A percentile compares a stretch with the other conserved stretches of the same genome.
These are phyloP conservation scores for Yponomeuta sedellus DNA, from an alignment of 2,888 invertebrate genomes.

Conservation along the genomic window DNA sequence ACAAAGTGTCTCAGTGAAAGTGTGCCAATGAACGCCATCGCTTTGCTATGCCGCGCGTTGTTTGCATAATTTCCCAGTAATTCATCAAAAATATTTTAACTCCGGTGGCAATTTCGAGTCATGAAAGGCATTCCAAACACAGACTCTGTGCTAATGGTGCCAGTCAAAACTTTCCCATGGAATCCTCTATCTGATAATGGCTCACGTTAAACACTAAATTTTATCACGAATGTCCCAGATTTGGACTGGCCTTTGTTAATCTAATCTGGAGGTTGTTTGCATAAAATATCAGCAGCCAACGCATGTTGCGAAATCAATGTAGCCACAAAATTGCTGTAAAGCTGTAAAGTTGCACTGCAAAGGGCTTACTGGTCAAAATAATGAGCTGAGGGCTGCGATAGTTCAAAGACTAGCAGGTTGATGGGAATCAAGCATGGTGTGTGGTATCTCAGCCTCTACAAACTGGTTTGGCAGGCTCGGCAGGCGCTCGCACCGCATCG, in stretches of 20 bases:
- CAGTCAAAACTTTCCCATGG: slow-evolving; percentile 13
- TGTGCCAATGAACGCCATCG: slow-evolving; percentile 41
- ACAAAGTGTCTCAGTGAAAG: slow-evolving; percentile 71
- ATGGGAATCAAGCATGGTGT: slow-evolving; percentile 31
- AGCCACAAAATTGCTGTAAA: not conserved
- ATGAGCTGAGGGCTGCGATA: slow-evolving; percentile 1
- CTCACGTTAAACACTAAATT: not conserved
- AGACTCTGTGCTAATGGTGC: not conserved
- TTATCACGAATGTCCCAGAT: slow-evolving; percentile 9
- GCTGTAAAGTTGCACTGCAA: not conserved
- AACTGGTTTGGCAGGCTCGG: slow-evolving; percentile 50
- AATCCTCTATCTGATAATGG: slow-evolving; percentile 4
- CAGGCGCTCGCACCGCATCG: slow-evolving; percentile 29
- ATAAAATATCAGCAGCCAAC: slow-evolving; percentile 2
- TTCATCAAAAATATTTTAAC: slow-evolving; percentile 50
- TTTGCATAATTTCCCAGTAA: slow-evolving; percentile 63
- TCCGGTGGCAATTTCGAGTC: slow-evolving; percentile 40
- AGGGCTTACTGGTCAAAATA: not conserved
- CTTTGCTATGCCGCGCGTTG: slow-evolving; percentile 32
- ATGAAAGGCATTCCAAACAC: slow-evolving; percentile 38
- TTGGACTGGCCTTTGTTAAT: not conserved
- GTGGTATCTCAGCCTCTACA: slow-evolving; percentile 34
- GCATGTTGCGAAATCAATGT: slow-evolving; percentile 9
- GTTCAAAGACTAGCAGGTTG: not conserved
- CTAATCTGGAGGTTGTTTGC: slow-evolving; percentile 11